Evolutionary conservation across 2,888 invertebrate species (phyloP), one percentile per base, ranked within the genome.

Genomic region (Torymus tubicola): DNA sequence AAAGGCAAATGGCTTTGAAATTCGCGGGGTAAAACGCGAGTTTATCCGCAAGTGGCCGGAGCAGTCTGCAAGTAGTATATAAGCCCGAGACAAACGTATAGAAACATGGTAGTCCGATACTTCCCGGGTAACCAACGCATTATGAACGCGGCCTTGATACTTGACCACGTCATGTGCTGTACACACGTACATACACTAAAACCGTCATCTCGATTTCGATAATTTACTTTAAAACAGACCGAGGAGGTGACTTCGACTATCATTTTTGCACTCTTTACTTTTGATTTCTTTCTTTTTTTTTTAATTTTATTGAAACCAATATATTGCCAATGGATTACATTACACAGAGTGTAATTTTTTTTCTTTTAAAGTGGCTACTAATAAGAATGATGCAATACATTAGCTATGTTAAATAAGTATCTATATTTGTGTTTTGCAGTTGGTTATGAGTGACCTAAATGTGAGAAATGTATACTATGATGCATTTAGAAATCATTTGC

Each of bases 241-340:
- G 88, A 78, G 87, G 88, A 85, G 87, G 87, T 77, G 85, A 86
- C 78, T 58, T 73, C 81, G 88, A 88, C 88, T 88, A 88, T 86
- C 86, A 84, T 83, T 87, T 87, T 82, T 87, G 78, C 74, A 13
- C 0, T 69, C 60, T n/a, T 52, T 2, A 18, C 4, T 53, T 55
- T 24, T n/a, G 58, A 16, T 16, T 53, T 60, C 42, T 70, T 53
- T 53, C 11, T 24, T 5, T 42, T 42, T 42, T 8, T 42, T 42
- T 42, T 31, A 2, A 5, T 31, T 31, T 31, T 31, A 5, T 2
- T 31, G 3, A 3, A 31, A 31, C 31, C 5, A 5, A 31, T 31
- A 31, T 3, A 31, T 31, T 31, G 31, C 3, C 31, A 31, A 31
- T 2, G 0, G 4, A 31, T 31, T 42, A 42, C 5, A 42, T 42